A percentile compares a stretch with the other conserved stretches of the same genome.
phyloP scores from a whole-genome alignment of 2,888 invertebrate genomes.

The Hydraecia micacea region DNA sequence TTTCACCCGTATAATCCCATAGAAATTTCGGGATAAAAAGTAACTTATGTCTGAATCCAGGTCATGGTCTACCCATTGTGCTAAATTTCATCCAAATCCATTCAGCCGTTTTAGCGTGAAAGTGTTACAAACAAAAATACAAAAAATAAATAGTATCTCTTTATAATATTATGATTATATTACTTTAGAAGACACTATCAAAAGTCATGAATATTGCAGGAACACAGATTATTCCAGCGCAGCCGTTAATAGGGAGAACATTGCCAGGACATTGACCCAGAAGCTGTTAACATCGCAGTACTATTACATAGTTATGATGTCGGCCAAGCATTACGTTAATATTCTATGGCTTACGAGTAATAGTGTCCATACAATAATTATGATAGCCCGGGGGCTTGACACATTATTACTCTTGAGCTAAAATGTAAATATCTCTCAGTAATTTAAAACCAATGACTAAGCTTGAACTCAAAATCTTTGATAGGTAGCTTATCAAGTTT shows the following conservation, averaged over 20 bases:
- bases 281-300: conserved; percentile 11
- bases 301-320: conserved; percentile 2
- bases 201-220: no score
- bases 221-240: conserved; percentile 13
- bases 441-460: not conserved
- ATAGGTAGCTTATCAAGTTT: not conserved
- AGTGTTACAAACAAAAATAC: no score
- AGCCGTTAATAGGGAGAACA: not conserved
- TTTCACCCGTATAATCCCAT: no score
- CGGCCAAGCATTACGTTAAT: conserved; percentile 30
- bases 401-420: not conserved
- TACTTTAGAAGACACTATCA: no score
- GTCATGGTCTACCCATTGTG: no score
- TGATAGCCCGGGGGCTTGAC: not conserved
- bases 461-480: not conserved
- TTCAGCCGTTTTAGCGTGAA: no score
- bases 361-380: not conserved
- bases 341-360: not conserved
- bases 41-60: no score
- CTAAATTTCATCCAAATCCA: no score
- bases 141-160: no score
- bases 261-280: conserved; percentile 19
- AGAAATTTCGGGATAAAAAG: no score
- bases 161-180: no score
- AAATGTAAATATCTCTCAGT: not conserved